These are phyloP conservation scores for Julus scandinavius DNA, from an alignment of 2,888 invertebrate genomes.

Conservation along the genomic window DNA sequence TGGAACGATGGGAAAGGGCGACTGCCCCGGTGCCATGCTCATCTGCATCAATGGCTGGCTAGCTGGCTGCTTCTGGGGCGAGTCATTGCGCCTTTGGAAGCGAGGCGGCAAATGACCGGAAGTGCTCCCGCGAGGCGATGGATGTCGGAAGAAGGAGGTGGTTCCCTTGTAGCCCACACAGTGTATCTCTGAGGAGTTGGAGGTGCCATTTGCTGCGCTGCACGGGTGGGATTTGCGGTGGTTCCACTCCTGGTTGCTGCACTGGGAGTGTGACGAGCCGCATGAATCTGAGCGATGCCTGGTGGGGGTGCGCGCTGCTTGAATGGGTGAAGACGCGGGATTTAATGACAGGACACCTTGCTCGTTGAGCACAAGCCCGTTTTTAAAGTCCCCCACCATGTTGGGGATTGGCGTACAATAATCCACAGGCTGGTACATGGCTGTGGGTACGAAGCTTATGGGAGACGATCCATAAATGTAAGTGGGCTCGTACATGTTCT, in stretches of 20 bases:
- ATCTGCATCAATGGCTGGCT: conserved; percentile 28
- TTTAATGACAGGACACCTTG: conserved; percentile 54
- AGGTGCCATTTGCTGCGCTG: too few species aligned
- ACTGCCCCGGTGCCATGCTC: not conserved
- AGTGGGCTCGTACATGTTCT: conserved; percentile 52
- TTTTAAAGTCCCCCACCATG: conserved; percentile 38
- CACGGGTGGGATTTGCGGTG: not conserved
- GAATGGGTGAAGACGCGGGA: conserved; percentile 1
- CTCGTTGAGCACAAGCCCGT: conserved; percentile 53
- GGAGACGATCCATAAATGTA: conserved; percentile 51
- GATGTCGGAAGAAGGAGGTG: not conserved
- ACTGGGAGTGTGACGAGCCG: conserved; percentile 44
- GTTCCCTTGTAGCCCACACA: not conserved
- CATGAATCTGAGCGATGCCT: conserved; percentile 51
- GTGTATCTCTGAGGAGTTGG: not conserved
- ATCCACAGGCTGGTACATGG: conserved; percentile 43
- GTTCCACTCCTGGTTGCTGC: conserved; percentile 41
- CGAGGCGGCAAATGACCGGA: conserved; percentile 24
- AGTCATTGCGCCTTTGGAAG: not conserved
- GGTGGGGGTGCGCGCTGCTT: not conserved
- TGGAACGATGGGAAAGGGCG: not conserved
- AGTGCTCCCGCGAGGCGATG: not conserved
- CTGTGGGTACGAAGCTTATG: conserved; percentile 43
- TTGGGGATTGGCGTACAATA: conserved; percentile 43
- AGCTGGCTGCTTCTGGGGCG: conserved; percentile 19